phyloP scores from a whole-genome alignment of 2,888 invertebrate genomes.

The Cheilosia soror region DNA sequence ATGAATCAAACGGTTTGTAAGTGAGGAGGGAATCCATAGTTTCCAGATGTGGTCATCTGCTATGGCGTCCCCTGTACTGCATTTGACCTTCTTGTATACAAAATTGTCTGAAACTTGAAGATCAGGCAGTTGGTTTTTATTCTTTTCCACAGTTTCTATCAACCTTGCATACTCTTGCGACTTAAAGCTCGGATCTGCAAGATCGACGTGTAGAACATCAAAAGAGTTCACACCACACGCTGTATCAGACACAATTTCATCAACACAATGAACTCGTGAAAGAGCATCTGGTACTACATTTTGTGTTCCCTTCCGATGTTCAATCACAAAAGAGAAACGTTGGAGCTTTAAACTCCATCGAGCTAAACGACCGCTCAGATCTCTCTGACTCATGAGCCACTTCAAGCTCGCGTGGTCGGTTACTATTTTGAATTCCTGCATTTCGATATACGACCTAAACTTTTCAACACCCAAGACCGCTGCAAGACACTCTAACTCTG shows the following conservation, averaged over 20 bases:
- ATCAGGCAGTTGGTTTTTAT: background rate
- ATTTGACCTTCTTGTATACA: background rate
- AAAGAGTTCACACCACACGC: background rate
- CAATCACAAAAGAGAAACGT: constrained; percentile 19
- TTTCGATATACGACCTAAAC: constrained; percentile 26
- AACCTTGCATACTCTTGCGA: background rate
- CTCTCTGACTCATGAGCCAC: constrained; percentile 37
- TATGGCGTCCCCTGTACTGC: background rate
- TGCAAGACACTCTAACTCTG: too few species aligned
- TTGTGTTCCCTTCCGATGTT: constrained; percentile 25
- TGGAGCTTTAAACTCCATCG: constrained; percentile 30
- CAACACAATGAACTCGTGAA: background rate
- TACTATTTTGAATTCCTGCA: constrained; percentile 7
- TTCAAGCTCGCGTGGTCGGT: constrained; percentile 13
- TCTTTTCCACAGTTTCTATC: background rate
- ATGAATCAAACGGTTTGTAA: too few species aligned
- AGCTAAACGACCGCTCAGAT: constrained; percentile 20
- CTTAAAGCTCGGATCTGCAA: background rate
- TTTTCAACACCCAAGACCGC: background rate
- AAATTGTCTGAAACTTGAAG: background rate
- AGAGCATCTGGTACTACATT: background rate
- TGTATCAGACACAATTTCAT: background rate
- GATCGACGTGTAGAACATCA: constrained; percentile 20
- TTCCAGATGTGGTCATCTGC: too few species aligned
- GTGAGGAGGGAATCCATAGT: too few species aligned